Evolutionary conservation across 2,113 vertebrate species (phyloP), one percentile per base, ranked within the genome.

Genomic region (Orientallactaga bullata): DNA sequence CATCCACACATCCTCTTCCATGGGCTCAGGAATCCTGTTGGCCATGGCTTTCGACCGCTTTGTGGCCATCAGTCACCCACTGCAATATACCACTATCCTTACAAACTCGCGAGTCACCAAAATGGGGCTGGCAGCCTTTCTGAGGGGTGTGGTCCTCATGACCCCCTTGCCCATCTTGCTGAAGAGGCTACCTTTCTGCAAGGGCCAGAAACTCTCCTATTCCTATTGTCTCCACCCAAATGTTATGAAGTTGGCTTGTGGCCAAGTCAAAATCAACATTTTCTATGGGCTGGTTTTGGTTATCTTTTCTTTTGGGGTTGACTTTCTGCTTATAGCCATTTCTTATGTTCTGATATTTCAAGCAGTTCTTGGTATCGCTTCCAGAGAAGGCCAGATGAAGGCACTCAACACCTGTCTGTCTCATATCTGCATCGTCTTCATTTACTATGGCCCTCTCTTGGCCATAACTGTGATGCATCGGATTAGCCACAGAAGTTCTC

Each of bases 381-480:
- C 92, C 32, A 94, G 74, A 85, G 93, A 91, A 80, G 85, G 88
- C 13, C 89, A 76, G 32, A 42, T 94, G 39, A 95, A 94, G 37
- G 92, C 92, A 26, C 81, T 95, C 42, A 94, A 95, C 28, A 95
- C 95, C 7, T 95, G 89, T 37, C 60, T 93, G 65, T 89, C 92
- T 20, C 95, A 95, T 32, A 91, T 92, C 37, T 92, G 79, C 42
- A 89, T 94, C 85, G 89, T 85, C 26, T 73, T 95, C 42, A 89
- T 90, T 65, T 93, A 90, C 78, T 95, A 86, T 72, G 86, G 68
- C 28, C 90, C 86, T 69, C 73, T 77, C 24, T 7, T 93, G 63
- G 79, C 92, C 85, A 74, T 92, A 51, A 89, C 95, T 66, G 23
- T 78, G 20, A 88, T 92, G 74, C 86, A 94, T 77, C 30, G 55